Base-by-base conservation (phyloP, 2,888 invertebrate genomes). In the Eupeodes latifasciatus region DNA sequence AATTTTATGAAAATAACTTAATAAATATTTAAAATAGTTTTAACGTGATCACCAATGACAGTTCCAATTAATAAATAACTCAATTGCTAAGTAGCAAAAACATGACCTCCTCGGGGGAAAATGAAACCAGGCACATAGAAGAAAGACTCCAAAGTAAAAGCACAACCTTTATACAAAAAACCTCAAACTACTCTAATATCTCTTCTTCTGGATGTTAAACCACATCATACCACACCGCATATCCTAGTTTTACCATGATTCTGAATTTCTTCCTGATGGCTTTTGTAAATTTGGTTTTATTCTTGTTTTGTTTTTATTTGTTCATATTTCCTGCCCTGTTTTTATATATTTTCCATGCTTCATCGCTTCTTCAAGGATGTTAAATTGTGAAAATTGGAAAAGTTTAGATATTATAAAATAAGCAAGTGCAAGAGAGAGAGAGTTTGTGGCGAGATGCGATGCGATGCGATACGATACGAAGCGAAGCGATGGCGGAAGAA, bases 311-410 rank as follows among this genome's bases (percentile, higher is more conserved):
- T 27, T 61, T 78, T 66, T 11, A 11, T 44, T 78, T 59, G 16
- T 51, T 74, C 51, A 47, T 74, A 74, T 75, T 55, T 75, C n/a
- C 61, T 74, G 57, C n/a, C 19, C 14, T 69, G 55, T 51, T 27
- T 27, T 27, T 74, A 81, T 74, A 81, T 14, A 79, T 76, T 82
- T 86, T 57, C 44, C 71, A 80, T 55, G 72, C 71, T 72, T 82
- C 79, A 76, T 12, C 79, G 64, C 86, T 76, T 61, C 72, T 64
- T 49, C 80, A 53, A 80, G 49, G 76, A 79, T 83, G 86, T 83
- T 76, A 87, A 82, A 83, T 83, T 83, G 79, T 80, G 86, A 76
- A 87, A 83, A 87, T 87, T 87, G 86, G 86, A 87, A 87, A 87
- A 87, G 75, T 87, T 87, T 87, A 72, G 78, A 76, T 80, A 83